Evolutionary conservation across 2,888 invertebrate genomes (phyloP), one percentile per base, ranked within the genome.

Genomic region (Terebella lapidaria): DNA sequence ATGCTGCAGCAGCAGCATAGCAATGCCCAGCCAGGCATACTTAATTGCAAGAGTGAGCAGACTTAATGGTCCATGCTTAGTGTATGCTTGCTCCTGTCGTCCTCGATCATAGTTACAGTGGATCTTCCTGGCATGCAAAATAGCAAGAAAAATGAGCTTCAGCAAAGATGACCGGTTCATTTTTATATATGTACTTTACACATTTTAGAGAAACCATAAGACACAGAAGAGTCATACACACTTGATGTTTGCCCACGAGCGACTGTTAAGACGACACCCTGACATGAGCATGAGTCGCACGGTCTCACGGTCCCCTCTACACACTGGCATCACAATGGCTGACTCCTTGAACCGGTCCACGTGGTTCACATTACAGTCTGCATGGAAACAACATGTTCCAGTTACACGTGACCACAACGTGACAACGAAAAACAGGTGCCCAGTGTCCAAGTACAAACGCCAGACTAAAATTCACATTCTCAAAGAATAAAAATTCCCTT

Each of bases 261-360:
- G 49, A 20, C 51, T 58, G 35, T 54, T 58, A 10, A 58, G 56
- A 49, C 55, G 54, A 29, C 61, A 61, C 51, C 57, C 57, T 2
- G 51, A 24, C 18, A 22, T 18, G 22, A 61, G 56, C 5, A 61
- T 51, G 5, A 35, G 30, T 24, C 56, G 45, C 18, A 61, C 61
- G 18, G 56, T 46, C 1, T 26, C 25, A 1, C 25, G 29, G 52
- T 61, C 58, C 2, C 61, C 61, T n/a, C 58, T 30, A 52, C 61
- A 61, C 26, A 61, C 52, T 10, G 61, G 58, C 3, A 61, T 58
- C 22, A 58, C 58, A 18, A 61, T 26, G 2, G 61, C 61, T 20
- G 61, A 61, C 52, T 61, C 61, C 35, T 55, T 47, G 61, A 61
- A 61, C 35, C 20, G 22, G 52, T 58, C 58, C 52, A 61, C 28